These are phyloP conservation scores for Apeira syringaria DNA, from an alignment of 2,888 invertebrate genomes.

Conservation along the genomic window DNA sequence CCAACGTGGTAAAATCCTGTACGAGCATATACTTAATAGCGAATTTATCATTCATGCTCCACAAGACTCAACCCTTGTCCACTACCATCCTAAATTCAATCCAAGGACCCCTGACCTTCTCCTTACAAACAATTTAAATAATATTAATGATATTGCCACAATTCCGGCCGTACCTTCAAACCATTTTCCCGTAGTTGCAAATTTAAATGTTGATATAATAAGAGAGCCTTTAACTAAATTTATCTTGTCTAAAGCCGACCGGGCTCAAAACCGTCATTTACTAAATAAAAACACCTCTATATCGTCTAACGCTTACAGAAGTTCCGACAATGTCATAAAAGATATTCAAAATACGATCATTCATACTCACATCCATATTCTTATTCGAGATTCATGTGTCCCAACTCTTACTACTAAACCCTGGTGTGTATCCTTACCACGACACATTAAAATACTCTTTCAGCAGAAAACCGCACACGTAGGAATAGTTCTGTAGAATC, in stretches of 20 bases:
- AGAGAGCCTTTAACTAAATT: not conserved
- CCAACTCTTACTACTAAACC: not conserved
- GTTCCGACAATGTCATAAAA: no score
- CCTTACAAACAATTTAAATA: no score
- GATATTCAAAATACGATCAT: no score
- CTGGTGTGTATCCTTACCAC: no score
- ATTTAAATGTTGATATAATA: not conserved
- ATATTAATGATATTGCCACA: not conserved
- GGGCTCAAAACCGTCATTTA: not conserved
- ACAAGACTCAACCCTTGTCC: not conserved
- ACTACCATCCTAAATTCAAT: not conserved
- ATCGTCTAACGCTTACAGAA: no score
- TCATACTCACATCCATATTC: no score
- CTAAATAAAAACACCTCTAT: no score
- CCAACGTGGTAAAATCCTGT: not conserved
- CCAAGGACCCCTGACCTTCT: no score
- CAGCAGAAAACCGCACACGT: not conserved
- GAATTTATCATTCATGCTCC: not conserved
- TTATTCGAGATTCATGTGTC: not conserved
- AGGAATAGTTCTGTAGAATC: not conserved
- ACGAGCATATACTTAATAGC: not conserved
- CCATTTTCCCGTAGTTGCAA: not conserved
- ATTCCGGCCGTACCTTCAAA: not conserved
- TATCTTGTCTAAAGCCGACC: not conserved
- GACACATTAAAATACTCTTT: not conserved